phyloP scores from a whole-genome alignment of 2,113 vertebrate species.

The Trogon melanurus region DNA sequence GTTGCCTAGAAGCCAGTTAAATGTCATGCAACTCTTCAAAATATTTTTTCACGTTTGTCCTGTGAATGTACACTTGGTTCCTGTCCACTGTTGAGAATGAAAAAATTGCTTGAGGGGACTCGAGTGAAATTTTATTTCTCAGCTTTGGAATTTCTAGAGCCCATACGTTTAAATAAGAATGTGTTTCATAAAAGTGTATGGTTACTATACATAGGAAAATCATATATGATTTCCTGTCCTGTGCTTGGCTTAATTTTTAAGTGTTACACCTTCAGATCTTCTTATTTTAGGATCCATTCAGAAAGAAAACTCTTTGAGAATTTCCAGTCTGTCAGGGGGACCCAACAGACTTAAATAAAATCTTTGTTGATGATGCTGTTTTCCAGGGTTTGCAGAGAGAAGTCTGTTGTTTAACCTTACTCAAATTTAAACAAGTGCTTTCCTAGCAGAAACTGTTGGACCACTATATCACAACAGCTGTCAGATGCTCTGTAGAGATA shows the following conservation, averaged over 20 bases:
- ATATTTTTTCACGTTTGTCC: background rate
- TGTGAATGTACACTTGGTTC: background rate
- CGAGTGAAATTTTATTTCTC: background rate
- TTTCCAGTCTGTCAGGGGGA: background rate
- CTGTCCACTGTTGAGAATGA: background rate
- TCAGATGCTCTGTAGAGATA: conserved; percentile 22
- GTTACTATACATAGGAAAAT: background rate
- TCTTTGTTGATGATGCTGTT: background rate
- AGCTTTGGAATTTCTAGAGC: background rate
- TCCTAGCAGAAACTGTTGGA: background rate
- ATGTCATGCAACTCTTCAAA: background rate
- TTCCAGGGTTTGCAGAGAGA: background rate
- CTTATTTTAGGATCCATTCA: background rate
- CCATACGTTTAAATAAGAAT: background rate
- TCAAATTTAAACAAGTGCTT: background rate
- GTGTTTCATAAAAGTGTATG: background rate
- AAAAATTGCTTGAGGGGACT: background rate
- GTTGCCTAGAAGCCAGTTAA: background rate
- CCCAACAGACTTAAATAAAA: background rate
- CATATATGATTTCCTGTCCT: background rate
- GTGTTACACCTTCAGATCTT: background rate
- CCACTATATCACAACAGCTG: background rate
- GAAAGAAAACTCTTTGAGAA: background rate
- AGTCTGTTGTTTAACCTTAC: background rate
- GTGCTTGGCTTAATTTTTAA: background rate